A percentile compares a stretch with the other conserved stretches of the same genome.
phyloP scores from a whole-genome alignment of 2,113 vertebrate genomes.

The Daphoenositta chrysoptera region DNA sequence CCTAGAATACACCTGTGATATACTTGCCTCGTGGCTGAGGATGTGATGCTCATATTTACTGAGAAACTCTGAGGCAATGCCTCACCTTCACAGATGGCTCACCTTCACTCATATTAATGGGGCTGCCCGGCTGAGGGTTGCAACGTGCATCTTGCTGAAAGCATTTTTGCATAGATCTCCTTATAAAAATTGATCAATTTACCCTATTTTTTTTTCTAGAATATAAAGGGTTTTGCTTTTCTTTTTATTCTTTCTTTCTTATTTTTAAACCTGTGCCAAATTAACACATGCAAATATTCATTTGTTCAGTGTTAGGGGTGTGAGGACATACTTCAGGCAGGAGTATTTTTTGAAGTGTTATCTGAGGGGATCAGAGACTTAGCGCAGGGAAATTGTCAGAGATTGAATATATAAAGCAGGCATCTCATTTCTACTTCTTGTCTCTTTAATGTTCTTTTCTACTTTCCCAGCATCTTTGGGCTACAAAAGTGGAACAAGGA shows the following conservation, averaged over 20 bases:
- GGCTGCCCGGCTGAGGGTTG: background rate
- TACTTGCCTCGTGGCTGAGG: constrained; percentile 33
- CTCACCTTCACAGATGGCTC: constrained; percentile 14
- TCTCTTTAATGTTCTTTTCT: background rate
- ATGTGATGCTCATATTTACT: background rate
- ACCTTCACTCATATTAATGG: background rate
- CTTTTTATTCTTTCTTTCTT: no score
- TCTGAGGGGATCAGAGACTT: background rate
- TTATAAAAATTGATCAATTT: background rate
- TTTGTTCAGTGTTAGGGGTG: background rate
- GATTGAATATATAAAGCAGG: background rate
- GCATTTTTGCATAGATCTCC: background rate
- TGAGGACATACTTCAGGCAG: background rate
- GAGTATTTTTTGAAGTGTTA: background rate
- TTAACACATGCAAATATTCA: background rate
- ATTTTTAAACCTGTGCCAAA: background rate
- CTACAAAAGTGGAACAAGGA: background rate
- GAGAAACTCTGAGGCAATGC: background rate
- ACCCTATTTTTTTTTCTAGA: background rate
- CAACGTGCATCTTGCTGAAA: background rate
- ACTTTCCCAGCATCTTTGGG: background rate
- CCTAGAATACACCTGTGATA: constrained; percentile 5
- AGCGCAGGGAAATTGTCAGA: background rate
- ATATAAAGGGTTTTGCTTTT: background rate
- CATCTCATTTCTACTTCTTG: background rate